Evolutionary conservation across 2,888 invertebrate genomes (phyloP), one percentile per base, ranked within the genome.

Genomic region (Limenitis camilla): DNA sequence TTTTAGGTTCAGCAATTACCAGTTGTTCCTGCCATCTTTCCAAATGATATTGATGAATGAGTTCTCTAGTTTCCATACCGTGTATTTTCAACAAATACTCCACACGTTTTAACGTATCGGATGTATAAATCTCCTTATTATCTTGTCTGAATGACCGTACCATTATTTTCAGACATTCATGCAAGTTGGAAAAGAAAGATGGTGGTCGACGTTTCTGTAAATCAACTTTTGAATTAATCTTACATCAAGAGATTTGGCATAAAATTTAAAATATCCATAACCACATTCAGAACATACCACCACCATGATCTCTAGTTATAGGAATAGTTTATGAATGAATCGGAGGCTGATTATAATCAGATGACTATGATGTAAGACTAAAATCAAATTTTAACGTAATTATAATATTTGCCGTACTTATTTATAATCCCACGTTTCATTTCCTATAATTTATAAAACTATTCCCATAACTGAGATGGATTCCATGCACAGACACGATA

Each of bases 141-240:
- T 90, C 89, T 69, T 92, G 92, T 68, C 96, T 94, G 88, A 99
- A 98, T 61, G 96, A 97, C 43, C 94, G 92, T 50, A 95, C 91
- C 88, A 99, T 92, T 39, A 96, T 91, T 63, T 92, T 92, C 40
- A 98, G 85, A 36, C 97, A 96, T 65, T 95, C 93, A 66, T 94
- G 93, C 53, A 99, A 90, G 71, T 98, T 95, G 53, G 93, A 92
- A 77, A 97, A 98, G 78, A 97, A 98, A n/a, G 94, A 90, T 10
- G 96, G 94, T 2, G 96, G 95, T 55, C 96, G 92, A 62, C 96
- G 91, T 91, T 96, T 95, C 93, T 94, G 86, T 51, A 88, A 87
- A 52, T 51, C 8, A 9, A 32, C 29, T 47, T n/a, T 6, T 6
- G 38, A 6, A n/a, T 40, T 30, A 35, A 9, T 9, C 11, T 32